Percentiles rank a stretch among this genome's conserved stretches.
phyloP scores from a whole-genome alignment of 1,140 invertebrate genomes.

The Glossosoma conforme region DNA sequence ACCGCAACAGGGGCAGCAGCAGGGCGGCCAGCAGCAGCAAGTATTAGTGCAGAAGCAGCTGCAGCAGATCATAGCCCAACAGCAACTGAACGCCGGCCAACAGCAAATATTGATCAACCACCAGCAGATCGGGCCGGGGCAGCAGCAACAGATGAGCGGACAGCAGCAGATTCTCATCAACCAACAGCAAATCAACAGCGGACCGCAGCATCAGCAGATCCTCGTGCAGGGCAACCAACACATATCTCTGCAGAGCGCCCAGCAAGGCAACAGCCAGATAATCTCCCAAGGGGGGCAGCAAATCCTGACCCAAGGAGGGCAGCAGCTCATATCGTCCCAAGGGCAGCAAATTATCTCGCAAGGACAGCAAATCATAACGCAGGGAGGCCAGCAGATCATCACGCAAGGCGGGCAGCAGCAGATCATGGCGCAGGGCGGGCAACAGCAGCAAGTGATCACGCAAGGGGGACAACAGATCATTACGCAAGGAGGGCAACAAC shows the following conservation, averaged over 20 bases:
- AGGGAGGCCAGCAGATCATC: constrained; percentile 41
- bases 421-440: constrained; percentile 37
- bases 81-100: constrained; percentile 37
- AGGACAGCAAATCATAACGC: constrained; percentile 40
- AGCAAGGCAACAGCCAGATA: constrained; percentile 18
- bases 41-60: constrained; percentile 31
- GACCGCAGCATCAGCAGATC: constrained; percentile 41
- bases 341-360: constrained; percentile 43
- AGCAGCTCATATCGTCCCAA: constrained; percentile 42
- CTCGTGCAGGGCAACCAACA: constrained; percentile 44
- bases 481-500: constrained; percentile 40
- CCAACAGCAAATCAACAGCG: constrained; percentile 21
- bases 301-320: constrained; percentile 42
- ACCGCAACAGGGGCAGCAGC: constrained; percentile 43
- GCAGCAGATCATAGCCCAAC: constrained; percentile 42
- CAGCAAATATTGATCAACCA: constrained; percentile 49
- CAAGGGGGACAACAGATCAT: constrained; percentile 29
- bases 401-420: constrained; percentile 44
- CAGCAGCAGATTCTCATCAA: constrained; percentile 47
- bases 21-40: constrained; percentile 40
- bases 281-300: constrained; percentile 41
- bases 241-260: constrained; percentile 39
- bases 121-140: constrained; percentile 44
- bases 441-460: constrained; percentile 7
- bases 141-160: constrained; percentile 44